A percentile compares a stretch with the other conserved stretches of the same genome.
phyloP scores from a whole-genome alignment of 2,888 invertebrate genomes.

The Drosophila mimetica region DNA sequence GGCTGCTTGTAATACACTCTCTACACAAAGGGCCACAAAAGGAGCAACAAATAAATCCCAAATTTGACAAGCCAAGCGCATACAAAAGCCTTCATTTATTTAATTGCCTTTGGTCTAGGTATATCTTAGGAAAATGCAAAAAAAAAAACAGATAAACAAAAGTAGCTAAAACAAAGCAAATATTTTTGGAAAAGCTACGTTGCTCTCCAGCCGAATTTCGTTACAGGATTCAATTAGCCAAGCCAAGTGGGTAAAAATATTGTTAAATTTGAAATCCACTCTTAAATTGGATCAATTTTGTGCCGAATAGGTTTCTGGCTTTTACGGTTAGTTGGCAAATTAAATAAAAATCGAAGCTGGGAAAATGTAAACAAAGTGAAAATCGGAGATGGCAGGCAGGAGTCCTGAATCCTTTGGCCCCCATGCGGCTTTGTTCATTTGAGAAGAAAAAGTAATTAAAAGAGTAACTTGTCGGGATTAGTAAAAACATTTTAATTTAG shows the following conservation, averaged over 20 bases:
- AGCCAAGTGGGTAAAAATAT: slow-evolving; percentile 27
- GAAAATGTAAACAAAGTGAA: slow-evolving; percentile 29
- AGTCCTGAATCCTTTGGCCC: slow-evolving; percentile 25
- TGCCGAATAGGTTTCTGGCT: slow-evolving; percentile 14
- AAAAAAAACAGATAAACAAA: slow-evolving; percentile 1
- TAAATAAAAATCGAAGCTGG: slow-evolving; percentile 27
- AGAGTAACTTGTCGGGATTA: slow-evolving; percentile 76
- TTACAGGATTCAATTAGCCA: slow-evolving; percentile 21
- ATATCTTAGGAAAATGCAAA: neutral
- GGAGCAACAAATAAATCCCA: slow-evolving; percentile 37
- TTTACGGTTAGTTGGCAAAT: slow-evolving; percentile 33
- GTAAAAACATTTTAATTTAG: slow-evolving; percentile 76
- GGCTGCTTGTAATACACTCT: slow-evolving; percentile 19
- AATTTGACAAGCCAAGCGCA: slow-evolving; percentile 43
- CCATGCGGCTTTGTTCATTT: slow-evolving; percentile 57
- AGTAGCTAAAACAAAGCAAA: slow-evolving; percentile 5
- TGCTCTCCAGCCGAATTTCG: neutral
- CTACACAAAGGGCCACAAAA: slow-evolving; percentile 26
- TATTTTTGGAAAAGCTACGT: slow-evolving; percentile 1
- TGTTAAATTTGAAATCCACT: slow-evolving; percentile 20
- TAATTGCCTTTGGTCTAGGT: slow-evolving; percentile 31
- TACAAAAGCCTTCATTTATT: slow-evolving; percentile 32
- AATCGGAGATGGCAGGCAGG: too few species aligned
- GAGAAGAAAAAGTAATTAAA: slow-evolving; percentile 76
- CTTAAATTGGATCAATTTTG: slow-evolving; percentile 27